Evolutionary conservation across 92 coral and sea anemone genomes (phyloP), one percentile per base, ranked within the genome.

Genomic region (Anthopleura xanthogrammica): DNA sequence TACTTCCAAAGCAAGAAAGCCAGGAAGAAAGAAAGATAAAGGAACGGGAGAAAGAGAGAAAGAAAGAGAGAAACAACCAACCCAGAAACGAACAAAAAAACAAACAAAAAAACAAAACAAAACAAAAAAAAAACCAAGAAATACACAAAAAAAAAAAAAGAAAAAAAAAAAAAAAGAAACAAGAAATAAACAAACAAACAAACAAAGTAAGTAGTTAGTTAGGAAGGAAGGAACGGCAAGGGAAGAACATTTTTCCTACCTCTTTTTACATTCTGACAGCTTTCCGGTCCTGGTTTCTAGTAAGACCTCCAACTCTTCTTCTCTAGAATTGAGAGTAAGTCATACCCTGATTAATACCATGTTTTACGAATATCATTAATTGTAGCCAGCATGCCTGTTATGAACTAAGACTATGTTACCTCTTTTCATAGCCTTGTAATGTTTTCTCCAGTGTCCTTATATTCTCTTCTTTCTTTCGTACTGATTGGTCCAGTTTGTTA

Each of bases 401-500:
- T 46, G 0, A 46, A 46, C 50, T 46, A 46, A 43, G 50, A 46
- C 50, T 4, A 46, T 46, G 50, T 43, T 81, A 92, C 97, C 97
- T 89, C 41, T 87, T 89, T 77, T 93, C 97, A 79, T 90, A 91
- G 62, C 83, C 71, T 71, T 89, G 97, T 72, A 93, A 85, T 29
- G 94, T 85, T 60, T 89, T 91, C 83, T 93, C 97, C 77, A 93
- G 82, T 12, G 91, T 93, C 12, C 97, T 85, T 48, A 91, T 89
- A 78, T 85, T 89, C 55, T 93, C 97, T 79, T 93, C 97, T 68
- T 93, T 93, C 84, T 91, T 93, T 2, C 97, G 94, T 20, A 93
- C 97, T 14, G 97, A 93, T 75, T 93, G 95, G 78, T 93, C 97
- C 54, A 93, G 93, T 79, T 89, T 93, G 80, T 87, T 91, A 86